Percentiles rank a stretch among this genome's conserved stretches.
These are phyloP conservation scores for Hydrotaea diabolus DNA, from an alignment of 2,888 invertebrate species.

Conservation along the genomic window DNA sequence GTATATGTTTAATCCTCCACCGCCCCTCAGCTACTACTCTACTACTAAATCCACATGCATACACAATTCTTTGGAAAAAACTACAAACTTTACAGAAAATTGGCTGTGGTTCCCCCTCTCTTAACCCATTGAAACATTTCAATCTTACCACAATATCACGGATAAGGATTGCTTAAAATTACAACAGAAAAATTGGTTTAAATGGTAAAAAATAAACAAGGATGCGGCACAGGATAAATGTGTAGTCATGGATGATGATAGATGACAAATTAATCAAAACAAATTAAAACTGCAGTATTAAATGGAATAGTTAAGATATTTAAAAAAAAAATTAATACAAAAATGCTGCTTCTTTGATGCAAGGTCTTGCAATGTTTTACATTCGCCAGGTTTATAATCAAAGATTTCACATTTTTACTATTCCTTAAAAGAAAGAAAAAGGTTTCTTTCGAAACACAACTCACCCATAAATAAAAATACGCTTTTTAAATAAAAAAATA, in stretches of 20 bases:
- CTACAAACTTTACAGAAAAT: conserved; percentile 48
- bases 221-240: conserved; percentile 13
- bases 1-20: neutral
- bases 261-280: too few species aligned
- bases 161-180: conserved; percentile 24
- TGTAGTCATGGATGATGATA: neutral
- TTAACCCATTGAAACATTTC: conserved; percentile 42
- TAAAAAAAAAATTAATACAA: too few species aligned
- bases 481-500: too few species aligned
- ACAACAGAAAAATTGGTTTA: conserved; percentile 30
- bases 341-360: too few species aligned
- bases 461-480: too few species aligned
- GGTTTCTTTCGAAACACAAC: too few species aligned
- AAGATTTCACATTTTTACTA: too few species aligned
- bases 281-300: too few species aligned
- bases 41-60: conserved; percentile 50
- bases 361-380: too few species aligned
- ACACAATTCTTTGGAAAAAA: conserved; percentile 39
- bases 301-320: too few species aligned
- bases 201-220: conserved; percentile 17
- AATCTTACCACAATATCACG: conserved; percentile 18
- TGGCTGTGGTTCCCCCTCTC: conserved; percentile 56
- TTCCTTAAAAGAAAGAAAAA: too few species aligned
- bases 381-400: too few species aligned
- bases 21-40: conserved; percentile 14